Percentiles rank a stretch among this genome's conserved stretches.
Evolutionary conservation across 2,797 vertebrate species (phyloP).

Genomic region (Calcarius lapponicus): DNA sequence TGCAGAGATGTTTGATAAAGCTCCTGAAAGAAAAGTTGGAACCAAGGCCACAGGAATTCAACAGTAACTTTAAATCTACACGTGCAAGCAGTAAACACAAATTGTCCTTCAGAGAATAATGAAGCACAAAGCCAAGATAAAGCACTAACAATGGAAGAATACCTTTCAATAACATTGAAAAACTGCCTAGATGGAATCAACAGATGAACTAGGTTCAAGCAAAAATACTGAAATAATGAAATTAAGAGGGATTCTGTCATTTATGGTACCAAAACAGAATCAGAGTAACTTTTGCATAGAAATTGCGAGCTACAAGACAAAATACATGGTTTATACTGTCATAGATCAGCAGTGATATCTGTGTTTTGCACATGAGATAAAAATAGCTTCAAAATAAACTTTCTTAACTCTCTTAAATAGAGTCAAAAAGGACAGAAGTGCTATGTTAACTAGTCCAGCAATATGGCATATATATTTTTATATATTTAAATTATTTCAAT

Average conservation of each 20-base stretch:
- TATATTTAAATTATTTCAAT: neutral
- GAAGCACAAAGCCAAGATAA: conserved; percentile 12
- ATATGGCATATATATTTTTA: neutral
- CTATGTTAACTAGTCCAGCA: neutral
- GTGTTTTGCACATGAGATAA: neutral
- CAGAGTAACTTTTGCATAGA: neutral
- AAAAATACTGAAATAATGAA: neutral
- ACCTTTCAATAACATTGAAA: neutral
- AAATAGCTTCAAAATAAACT: neutral
- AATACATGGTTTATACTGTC: neutral
- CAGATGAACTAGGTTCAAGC: neutral
- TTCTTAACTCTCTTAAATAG: neutral
- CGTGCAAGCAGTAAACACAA: neutral
- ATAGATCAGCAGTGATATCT: neutral
- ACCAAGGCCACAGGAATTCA: neutral
- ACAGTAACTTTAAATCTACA: neutral
- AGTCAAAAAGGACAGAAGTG: neutral
- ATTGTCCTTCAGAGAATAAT: conserved; percentile 22
- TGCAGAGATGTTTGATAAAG: conserved; percentile 4
- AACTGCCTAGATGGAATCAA: neutral
- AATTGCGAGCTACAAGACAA: neutral
- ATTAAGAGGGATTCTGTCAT: neutral
- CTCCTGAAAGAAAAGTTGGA: neutral
- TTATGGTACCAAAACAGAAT: neutral
- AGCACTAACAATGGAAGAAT: neutral